Conservation (phyloP, 1,140 invertebrate species). For the Scylla paramamosain region DNA sequence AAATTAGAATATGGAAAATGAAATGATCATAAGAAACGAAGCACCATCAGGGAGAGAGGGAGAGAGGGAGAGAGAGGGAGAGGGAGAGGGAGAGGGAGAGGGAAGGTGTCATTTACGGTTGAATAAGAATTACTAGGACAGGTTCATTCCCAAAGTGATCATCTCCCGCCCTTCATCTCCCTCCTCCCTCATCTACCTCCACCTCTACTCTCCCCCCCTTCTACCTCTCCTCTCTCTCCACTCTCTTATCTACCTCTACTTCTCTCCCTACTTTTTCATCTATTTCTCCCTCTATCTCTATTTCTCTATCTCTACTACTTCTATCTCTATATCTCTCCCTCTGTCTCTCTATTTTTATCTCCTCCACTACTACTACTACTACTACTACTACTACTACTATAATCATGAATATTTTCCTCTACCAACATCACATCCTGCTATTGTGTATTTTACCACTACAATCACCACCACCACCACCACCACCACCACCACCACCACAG, state of each 20-base stretch:
- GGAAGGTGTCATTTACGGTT: neutral
- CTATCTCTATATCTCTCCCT: too few species aligned
- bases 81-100: constrained; percentile 2
- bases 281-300: neutral
- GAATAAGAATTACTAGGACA: neutral
- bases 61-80: constrained; percentile 42
- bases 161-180: too few species aligned
- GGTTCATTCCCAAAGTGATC: neutral
- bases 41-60: neutral
- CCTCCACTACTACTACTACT: too few species aligned
- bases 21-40: too few species aligned
- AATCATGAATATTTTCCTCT: too few species aligned
- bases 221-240: neutral
- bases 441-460: too few species aligned
- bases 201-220: neutral
- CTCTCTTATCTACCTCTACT: neutral
- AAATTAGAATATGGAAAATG: too few species aligned
- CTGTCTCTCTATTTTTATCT: too few species aligned
- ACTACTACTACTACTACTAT: too few species aligned
- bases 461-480: constrained; percentile 7
- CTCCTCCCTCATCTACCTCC: too few species aligned
- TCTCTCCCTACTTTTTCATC: neutral
- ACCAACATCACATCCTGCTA: too few species aligned
- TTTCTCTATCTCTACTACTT: neutral
- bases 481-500: neutral